A percentile compares a stretch with the other conserved stretches of the same genome.
Evolutionary conservation across 2,888 invertebrate species (phyloP).

Genomic region (Pantelozetes paolii): DNA sequence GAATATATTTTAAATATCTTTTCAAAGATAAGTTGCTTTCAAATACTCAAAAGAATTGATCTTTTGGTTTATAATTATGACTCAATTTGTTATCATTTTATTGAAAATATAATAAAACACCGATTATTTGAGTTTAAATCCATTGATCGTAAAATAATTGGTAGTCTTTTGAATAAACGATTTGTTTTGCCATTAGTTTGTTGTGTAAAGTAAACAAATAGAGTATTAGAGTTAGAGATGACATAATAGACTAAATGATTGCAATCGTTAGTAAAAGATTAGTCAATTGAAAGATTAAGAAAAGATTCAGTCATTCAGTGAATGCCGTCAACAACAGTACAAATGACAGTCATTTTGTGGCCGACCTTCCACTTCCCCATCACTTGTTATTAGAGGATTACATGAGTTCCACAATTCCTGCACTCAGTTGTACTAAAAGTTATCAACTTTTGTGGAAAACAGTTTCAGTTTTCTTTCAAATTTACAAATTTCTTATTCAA

Average conservation of each 20-base stretch:
- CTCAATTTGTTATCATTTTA: too few relatives aligned
- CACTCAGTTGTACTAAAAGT: too few relatives aligned
- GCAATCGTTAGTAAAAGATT: conserved; percentile 33
- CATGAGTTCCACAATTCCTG: background rate
- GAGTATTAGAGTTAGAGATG: conserved; percentile 19
- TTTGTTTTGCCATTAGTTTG: background rate
- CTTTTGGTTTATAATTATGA: too few relatives aligned
- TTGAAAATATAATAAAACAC: too few relatives aligned
- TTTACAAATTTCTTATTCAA: too few relatives aligned
- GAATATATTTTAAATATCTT: too few relatives aligned
- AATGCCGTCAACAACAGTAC: too few relatives aligned
- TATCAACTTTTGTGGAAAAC: conserved; percentile 19
- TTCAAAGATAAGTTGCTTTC: too few relatives aligned
- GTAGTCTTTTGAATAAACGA: background rate
- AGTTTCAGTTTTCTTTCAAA: conserved; percentile 1
- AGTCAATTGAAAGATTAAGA: conserved; percentile 35
- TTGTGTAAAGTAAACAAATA: background rate
- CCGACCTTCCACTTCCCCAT: background rate
- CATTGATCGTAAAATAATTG: too few relatives aligned
- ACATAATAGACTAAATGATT: conserved; percentile 26
- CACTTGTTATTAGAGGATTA: conserved; percentile 34
- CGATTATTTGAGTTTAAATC: too few relatives aligned
- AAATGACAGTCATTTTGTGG: too few relatives aligned
- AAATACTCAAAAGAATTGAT: too few relatives aligned
- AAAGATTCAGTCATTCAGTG: conserved; percentile 21